These are phyloP conservation scores for Aporophyla nigra DNA, from an alignment of 2,888 invertebrate genomes.

Conservation along the genomic window DNA sequence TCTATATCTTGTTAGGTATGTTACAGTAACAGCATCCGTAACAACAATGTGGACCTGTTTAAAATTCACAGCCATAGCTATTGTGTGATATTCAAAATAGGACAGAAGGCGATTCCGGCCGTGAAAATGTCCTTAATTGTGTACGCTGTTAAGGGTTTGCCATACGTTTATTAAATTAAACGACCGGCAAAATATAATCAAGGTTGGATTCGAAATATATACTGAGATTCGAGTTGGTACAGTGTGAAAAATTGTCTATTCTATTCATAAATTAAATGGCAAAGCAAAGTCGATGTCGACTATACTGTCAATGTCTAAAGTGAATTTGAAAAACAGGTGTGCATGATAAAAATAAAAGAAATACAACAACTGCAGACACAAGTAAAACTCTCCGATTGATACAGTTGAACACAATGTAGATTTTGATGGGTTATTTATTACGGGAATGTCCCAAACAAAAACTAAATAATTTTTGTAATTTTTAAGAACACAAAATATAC, in stretches of 20 bases:
- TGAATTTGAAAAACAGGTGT: no score
- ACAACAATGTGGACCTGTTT: constrained; percentile 47
- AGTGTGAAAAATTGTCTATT: no score
- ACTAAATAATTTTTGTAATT: no score
- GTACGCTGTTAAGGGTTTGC: constrained; percentile 29
- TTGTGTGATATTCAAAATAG: constrained; percentile 58
- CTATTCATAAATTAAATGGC: no score
- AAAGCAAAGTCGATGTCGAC: no score
- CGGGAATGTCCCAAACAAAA: not conserved
- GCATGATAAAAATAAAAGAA: no score
- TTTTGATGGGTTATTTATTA: no score
- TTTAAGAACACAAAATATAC: no score
- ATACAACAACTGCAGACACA: no score
- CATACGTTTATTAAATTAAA: constrained; percentile 53
- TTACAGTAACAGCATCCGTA: constrained; percentile 44
- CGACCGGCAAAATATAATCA: constrained; percentile 16
- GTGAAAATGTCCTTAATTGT: constrained; percentile 60
- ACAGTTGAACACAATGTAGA: no score
- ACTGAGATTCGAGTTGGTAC: not conserved
- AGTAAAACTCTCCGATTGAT: no score
- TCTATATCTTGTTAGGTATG: constrained; percentile 42
- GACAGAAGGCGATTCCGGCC: constrained; percentile 46
- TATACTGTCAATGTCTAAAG: no score
- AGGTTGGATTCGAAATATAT: constrained; percentile 17
- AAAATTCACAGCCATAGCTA: constrained; percentile 54